These are phyloP conservation scores for Agriopis leucophaearia DNA, from an alignment of 2,888 invertebrate species.

Conservation along the genomic window DNA sequence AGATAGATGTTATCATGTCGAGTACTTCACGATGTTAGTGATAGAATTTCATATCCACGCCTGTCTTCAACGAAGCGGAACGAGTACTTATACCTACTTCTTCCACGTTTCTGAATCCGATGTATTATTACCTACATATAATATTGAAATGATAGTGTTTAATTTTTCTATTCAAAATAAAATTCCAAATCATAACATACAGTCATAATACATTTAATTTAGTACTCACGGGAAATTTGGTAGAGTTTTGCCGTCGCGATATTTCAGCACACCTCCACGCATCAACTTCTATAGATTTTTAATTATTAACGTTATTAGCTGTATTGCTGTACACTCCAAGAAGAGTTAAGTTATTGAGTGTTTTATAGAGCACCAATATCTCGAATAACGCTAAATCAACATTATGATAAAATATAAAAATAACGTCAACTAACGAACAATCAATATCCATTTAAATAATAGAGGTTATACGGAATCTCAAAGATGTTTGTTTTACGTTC, in stretches of 20 bases:
- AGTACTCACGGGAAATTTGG: too few relatives aligned
- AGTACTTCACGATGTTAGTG: slow-evolving; percentile 9
- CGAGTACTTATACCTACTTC: too few relatives aligned
- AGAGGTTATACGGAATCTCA: slow-evolving; percentile 8
- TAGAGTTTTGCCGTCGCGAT: too few relatives aligned
- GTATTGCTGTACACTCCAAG: too few relatives aligned
- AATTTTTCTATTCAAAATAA: background rate
- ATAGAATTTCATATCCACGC: slow-evolving; percentile 15
- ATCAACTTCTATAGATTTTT: too few relatives aligned
- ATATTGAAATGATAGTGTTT: background rate
- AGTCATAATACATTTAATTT: background rate
- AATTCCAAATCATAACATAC: background rate
- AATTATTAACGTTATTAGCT: too few relatives aligned
- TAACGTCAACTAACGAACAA: background rate
- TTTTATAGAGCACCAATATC: too few relatives aligned
- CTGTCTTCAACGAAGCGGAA: slow-evolving; percentile 7
- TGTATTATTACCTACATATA: too few relatives aligned
- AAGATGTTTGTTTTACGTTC: slow-evolving; percentile 12
- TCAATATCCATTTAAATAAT: slow-evolving; percentile 5
- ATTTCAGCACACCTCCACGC: too few relatives aligned
- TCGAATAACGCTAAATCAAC: background rate
- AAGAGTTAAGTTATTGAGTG: too few relatives aligned
- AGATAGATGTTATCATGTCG: too few relatives aligned
- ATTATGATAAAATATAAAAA: background rate
- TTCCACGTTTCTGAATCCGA: background rate